Conservation (phyloP, 1,140 invertebrate genomes). For the Camponotus vicinus region DNA sequence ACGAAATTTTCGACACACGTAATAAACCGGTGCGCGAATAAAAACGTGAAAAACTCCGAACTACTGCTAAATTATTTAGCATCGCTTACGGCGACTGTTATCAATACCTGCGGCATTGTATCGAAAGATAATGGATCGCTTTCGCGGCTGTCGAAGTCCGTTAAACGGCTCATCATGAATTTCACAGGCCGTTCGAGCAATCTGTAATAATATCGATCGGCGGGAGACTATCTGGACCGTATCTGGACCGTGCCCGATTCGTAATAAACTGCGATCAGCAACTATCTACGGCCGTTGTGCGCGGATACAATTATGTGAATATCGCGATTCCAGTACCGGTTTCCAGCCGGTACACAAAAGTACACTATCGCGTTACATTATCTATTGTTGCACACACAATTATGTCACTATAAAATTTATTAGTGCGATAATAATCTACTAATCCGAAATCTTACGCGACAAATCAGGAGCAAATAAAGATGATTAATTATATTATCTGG, state of each 20-base stretch:
- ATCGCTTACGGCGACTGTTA: constrained; percentile 36
- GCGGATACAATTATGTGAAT: constrained; percentile 25
- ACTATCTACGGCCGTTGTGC: constrained; percentile 21
- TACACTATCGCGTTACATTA: constrained; percentile 35
- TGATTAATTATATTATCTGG: constrained; percentile 19
- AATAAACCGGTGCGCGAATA: neutral
- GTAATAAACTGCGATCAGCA: constrained; percentile 75
- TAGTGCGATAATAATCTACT: constrained; percentile 13
- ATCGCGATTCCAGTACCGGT: constrained; percentile 53
- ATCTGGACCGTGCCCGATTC: constrained; percentile 79
- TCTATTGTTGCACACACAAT: constrained; percentile 21
- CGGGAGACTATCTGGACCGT: constrained; percentile 55
- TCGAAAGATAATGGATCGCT: constrained; percentile 75
- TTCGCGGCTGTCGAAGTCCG: constrained; percentile 76
- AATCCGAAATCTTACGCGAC: neutral
- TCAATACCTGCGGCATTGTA: constrained; percentile 53
- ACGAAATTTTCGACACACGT: neutral
- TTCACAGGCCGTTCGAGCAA: constrained; percentile 77
- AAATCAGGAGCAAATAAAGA: constrained; percentile 20
- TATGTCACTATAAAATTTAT: constrained; percentile 36
- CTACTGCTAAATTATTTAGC: neutral
- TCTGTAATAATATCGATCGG: constrained; percentile 80
- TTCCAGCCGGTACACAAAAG: constrained; percentile 44
- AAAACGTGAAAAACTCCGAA: neutral
- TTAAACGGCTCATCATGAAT: constrained; percentile 81